phyloP scores from a whole-genome alignment of 2,888 invertebrate species.

The Epistrophella euchroma region DNA sequence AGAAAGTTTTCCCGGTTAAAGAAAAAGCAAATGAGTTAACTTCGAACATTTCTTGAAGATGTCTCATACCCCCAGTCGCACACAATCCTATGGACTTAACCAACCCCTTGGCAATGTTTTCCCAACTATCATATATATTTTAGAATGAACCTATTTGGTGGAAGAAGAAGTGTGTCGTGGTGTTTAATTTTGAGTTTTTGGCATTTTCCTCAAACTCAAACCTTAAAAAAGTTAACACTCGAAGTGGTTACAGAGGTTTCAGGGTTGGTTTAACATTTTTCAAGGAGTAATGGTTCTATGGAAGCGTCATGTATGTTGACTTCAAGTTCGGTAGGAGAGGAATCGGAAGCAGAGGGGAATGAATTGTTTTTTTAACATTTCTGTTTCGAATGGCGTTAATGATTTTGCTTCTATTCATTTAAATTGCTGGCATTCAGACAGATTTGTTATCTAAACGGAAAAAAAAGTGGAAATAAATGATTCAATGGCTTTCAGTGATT shows the following conservation, averaged over 20 bases:
- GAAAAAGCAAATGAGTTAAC: constrained; percentile 29
- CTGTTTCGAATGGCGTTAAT: constrained; percentile 75
- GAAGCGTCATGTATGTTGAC: constrained; percentile 13
- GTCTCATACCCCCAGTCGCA: constrained; percentile 27
- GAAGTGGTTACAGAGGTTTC: constrained; percentile 57
- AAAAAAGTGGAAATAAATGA: constrained; percentile 53
- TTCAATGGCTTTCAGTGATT: constrained; percentile 69
- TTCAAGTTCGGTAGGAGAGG: not conserved
- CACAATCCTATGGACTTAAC: not conserved
- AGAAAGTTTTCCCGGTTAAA: constrained; percentile 59
- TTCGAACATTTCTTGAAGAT: constrained; percentile 63
- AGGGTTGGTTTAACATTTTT: constrained; percentile 66
- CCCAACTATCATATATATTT: constrained; percentile 41
- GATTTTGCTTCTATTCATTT: constrained; percentile 62
- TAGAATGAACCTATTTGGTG: constrained; percentile 14
- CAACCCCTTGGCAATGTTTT: constrained; percentile 56
- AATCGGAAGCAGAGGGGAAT: not conserved
- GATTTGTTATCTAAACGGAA: constrained; percentile 66
- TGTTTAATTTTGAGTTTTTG: constrained; percentile 71
- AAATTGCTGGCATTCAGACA: constrained; percentile 69
- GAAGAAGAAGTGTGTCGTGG: constrained; percentile 65
- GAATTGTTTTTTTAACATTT: constrained; percentile 49
- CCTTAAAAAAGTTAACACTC: constrained; percentile 42
- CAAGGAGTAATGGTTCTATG: constrained; percentile 27
- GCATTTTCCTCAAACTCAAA: constrained; percentile 22